A percentile compares a stretch with the other conserved stretches of the same genome.
Evolutionary conservation across 2,113 vertebrate genomes (phyloP).

Genomic region (Corythornis cristatus): DNA sequence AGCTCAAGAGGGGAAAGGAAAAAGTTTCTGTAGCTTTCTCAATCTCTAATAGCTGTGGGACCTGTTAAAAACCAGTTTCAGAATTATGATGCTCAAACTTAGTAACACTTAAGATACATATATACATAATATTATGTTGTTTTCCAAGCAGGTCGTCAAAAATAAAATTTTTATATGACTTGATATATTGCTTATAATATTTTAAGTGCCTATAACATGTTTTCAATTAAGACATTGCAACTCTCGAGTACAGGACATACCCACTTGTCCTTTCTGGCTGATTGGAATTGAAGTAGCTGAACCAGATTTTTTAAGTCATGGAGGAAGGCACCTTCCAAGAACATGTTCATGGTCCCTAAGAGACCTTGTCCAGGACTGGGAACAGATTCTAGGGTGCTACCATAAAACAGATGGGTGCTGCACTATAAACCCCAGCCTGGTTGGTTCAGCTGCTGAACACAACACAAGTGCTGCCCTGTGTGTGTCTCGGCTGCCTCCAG

Average conservation of each 20-base stretch:
- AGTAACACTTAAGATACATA: background rate
- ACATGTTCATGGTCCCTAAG: background rate
- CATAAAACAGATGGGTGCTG: background rate
- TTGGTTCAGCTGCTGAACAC: background rate
- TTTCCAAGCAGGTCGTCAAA: background rate
- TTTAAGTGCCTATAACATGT: background rate
- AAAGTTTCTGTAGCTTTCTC: background rate
- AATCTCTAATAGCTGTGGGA: background rate
- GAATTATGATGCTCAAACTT: background rate
- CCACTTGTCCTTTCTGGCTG: background rate
- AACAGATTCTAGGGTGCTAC: background rate
- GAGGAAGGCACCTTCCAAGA: background rate
- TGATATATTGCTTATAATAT: background rate
- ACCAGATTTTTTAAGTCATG: background rate
- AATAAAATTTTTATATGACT: background rate
- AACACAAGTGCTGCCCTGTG: background rate
- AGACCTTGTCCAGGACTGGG: background rate
- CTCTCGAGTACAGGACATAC: background rate
- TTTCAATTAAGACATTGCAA: background rate
- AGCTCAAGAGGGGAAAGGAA: background rate
- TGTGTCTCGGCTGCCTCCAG: background rate
- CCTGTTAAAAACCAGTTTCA: background rate
- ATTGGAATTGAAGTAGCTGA: background rate
- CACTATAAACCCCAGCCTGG: background rate
- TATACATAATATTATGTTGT: background rate